phyloP scores from a whole-genome alignment of 64 coral and sea anemone genomes.

The Stichodactyla mertensii region DNA sequence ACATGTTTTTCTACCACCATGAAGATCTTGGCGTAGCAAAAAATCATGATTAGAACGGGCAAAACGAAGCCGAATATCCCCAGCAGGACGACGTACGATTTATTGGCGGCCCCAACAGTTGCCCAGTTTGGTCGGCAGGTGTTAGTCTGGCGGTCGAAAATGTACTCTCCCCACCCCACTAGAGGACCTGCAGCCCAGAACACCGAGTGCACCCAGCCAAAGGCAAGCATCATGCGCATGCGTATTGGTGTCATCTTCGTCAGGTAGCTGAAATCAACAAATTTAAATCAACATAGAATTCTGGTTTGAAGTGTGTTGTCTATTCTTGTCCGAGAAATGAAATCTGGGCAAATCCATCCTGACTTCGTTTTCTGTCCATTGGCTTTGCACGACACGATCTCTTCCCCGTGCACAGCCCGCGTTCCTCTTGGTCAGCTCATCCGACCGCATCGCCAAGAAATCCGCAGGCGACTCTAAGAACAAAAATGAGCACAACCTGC shows the following conservation, averaged over 20 bases:
- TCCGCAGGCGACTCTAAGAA: no score
- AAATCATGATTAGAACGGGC: conserved; percentile 42
- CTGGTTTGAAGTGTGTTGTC: background rate
- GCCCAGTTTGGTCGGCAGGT: conserved; percentile 61
- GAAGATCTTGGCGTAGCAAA: conserved; percentile 52
- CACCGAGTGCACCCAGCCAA: conserved; percentile 44
- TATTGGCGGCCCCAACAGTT: background rate
- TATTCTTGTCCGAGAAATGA: background rate
- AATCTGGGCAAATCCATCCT: no score
- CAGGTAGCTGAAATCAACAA: conserved; percentile 33
- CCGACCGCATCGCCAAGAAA: no score
- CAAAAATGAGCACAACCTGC: no score
- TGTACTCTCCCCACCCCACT: conserved; percentile 38
- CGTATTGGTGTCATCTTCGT: conserved; percentile 28
- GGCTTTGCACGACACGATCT: no score
- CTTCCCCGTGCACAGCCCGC: no score
- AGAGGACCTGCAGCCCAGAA: conserved; percentile 50
- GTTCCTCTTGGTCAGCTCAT: no score
- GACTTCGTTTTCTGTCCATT: no score
- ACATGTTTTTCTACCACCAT: conserved; percentile 49
- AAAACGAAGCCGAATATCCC: conserved; percentile 35
- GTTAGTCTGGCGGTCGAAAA: conserved; percentile 34
- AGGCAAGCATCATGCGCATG: conserved; percentile 16
- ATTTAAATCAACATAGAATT: background rate
- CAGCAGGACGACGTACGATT: conserved; percentile 24